A percentile compares a stretch with the other conserved stretches of the same genome.
phyloP scores from a whole-genome alignment of 2,797 vertebrate genomes.

The Eremophila alpestris region DNA sequence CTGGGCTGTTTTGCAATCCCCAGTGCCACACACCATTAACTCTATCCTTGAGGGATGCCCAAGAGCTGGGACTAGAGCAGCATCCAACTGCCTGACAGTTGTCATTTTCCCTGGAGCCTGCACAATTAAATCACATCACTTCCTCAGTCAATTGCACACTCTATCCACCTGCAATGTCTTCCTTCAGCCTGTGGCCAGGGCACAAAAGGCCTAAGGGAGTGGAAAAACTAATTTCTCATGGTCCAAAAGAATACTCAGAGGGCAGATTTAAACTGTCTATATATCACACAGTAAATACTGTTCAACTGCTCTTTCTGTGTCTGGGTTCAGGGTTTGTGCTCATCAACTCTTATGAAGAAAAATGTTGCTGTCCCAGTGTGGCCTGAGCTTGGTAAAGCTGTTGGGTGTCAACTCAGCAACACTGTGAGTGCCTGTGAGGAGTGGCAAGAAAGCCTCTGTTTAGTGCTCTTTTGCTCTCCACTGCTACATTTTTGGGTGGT shows the following conservation, averaged over 20 bases:
- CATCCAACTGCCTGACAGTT: not conserved
- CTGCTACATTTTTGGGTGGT: not conserved
- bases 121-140: not conserved
- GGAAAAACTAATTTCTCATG: not conserved
- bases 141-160: not conserved
- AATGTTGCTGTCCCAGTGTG: not conserved
- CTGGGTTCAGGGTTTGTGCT: not conserved
- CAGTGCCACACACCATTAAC: not conserved
- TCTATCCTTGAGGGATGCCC: not conserved
- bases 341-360: rapidly evolving
- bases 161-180: not conserved
- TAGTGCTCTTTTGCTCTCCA: not conserved
- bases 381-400: not conserved
- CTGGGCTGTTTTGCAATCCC: not conserved
- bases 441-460: not conserved
- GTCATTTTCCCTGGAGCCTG: not conserved
- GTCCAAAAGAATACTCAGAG: not conserved
- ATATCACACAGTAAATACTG: not conserved
- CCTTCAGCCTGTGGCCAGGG: not conserved
- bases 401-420: not conserved
- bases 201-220: not conserved
- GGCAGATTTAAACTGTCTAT: not conserved
- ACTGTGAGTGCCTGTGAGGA: not conserved
- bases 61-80: not conserved
- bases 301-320: not conserved